Evolutionary conservation across 1,140 invertebrate species (phyloP).

Genomic region (Drosophila quadrilineata): DNA sequence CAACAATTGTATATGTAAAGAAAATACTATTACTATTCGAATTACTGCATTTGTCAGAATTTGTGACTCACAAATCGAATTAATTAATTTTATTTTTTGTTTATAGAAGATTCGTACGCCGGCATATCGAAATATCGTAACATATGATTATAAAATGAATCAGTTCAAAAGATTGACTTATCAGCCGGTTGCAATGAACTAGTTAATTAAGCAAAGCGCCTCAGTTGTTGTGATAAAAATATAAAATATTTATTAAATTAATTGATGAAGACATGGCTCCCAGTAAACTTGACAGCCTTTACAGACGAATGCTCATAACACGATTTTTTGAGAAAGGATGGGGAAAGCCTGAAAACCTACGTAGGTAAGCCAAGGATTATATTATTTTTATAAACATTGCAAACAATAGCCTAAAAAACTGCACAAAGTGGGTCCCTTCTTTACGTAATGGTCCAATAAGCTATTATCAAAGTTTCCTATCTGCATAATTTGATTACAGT

Average conservation of each 20-base stretch:
- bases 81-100: background rate
- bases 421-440: conserved; percentile 3
- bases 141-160: background rate
- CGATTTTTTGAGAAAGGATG: conserved; percentile 98
- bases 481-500: no score
- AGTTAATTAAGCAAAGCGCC: conserved; percentile 8
- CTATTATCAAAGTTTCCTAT: no score
- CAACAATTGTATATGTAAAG: no score
- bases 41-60: no score
- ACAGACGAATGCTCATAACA: conserved; percentile 93
- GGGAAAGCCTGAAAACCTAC: conserved; percentile 95
- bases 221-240: conserved; percentile 20
- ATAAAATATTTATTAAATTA: conserved; percentile 22
- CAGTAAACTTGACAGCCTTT: conserved; percentile 92
- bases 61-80: background rate
- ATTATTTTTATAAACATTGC: background rate
- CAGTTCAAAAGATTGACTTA: background rate
- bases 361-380: conserved; percentile 85
- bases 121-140: conserved; percentile 4
- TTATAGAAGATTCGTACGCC: no score
- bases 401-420: background rate
- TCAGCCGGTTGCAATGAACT: conserved; percentile 1
- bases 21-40: no score
- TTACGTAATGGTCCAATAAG: conserved; percentile 41
- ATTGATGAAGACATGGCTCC: conserved; percentile 84